phyloP scores from a whole-genome alignment of 1,140 invertebrate genomes.

The Sminthurinus signatus region DNA sequence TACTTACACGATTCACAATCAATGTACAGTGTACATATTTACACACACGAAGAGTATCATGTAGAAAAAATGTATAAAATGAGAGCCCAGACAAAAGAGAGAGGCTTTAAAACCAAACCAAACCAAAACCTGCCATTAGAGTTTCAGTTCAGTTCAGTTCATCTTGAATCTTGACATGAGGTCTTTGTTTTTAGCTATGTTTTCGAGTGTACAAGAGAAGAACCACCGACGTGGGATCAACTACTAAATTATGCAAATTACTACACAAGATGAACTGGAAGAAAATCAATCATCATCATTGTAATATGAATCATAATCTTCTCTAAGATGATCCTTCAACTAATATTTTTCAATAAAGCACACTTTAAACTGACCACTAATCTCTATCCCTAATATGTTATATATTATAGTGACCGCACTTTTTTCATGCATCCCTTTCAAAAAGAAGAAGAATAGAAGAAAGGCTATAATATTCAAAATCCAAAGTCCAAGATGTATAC shows the following conservation, averaged over 20 bases:
- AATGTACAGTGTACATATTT: neutral
- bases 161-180: neutral
- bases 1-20: too few species aligned
- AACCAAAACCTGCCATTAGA: constrained; percentile 1
- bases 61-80: neutral
- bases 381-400: too few species aligned
- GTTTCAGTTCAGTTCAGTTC: too few species aligned
- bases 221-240: neutral
- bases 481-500: too few species aligned
- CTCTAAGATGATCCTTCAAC: constrained; percentile 10
- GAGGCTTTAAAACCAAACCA: too few species aligned
- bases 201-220: neutral
- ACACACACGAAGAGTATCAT: neutral
- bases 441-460: too few species aligned
- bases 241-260: constrained; percentile 18
- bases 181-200: neutral
- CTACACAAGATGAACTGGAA: neutral
- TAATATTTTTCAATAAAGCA: constrained; percentile 14
- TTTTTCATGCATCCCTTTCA: too few species aligned
- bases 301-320: constrained; percentile 2
- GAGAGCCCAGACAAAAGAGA: neutral
- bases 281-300: constrained; percentile 16
- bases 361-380: neutral
- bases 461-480: too few species aligned
- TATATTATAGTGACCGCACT: too few species aligned